Base-by-base conservation (phyloP, 1,140 invertebrate species). In the Campoletis sonorensis region DNA sequence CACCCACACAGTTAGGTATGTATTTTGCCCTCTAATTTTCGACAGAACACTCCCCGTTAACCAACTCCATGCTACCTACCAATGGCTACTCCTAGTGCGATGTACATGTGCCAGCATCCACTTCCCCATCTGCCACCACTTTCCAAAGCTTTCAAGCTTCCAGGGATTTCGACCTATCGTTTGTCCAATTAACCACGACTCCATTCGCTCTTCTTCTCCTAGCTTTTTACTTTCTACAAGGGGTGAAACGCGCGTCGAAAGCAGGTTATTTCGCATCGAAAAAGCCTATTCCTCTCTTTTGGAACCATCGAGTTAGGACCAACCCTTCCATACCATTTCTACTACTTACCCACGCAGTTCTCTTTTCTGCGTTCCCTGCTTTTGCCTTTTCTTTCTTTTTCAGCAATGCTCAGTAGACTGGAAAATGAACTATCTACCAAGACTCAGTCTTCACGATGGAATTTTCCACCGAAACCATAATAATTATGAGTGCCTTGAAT, bases 1-100 rank as follows among this genome's bases (percentile, higher is more conserved):
- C 33, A 67, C 58, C 18, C 27, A 45, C n/a, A 61, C 54, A 18
- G 13, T 7, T 30, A 33, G 27, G 40, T 27, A 75, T 26, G 72
- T 81, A 73, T 81, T 81, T 49, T 75, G 76, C 71, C 71, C 79
- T 81, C 54, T 73, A 81, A 81, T 81, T 81, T 81, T 68, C 70
- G 49, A 67, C 51, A 30, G 37, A 58, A 49, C 71, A 81, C 79
- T 81, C 79, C 45, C 51, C 27, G 76, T 78, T 78, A 78, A 78
- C 76, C 58, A 61, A 78, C 76, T 78, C 54, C 73, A 2, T 61
- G 58, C 21, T 67, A 64, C n/a, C 18, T n/a, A 18, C 67, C 45
- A 37, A 71, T 64, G 23, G 54, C 51, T 5, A 49, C 75, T 37
- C 8, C 18, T 37, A 16, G 51, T 61, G 68, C 27, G 5, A 18